Base-by-base conservation (phyloP, 2,797 vertebrate species). In the Betta splendens region DNA sequence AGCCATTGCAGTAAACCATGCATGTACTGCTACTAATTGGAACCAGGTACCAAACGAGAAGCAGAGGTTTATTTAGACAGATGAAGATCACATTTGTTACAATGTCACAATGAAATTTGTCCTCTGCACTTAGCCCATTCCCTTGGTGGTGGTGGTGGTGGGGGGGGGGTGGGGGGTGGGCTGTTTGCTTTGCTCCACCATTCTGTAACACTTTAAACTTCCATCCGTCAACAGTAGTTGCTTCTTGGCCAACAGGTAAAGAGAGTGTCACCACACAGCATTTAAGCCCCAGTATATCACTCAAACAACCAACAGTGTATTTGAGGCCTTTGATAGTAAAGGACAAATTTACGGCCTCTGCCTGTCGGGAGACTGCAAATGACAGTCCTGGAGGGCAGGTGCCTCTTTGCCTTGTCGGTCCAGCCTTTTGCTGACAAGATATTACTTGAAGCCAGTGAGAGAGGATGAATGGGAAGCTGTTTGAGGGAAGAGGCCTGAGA, bases 341-440 rank as follows among this genome's bases (percentile, higher is more conserved):
- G 49, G 62, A 65, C n/a, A 85, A 79, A 87, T 89, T 86, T 88
- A 89, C 75, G 75, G 75, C 73, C 23, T 39, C 40, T 73, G 77
- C 70, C 79, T 85, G 85, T 77, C 71, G 81, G 63, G 65, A 61
- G 58, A 83, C 53, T 72, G 74, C 72, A 88, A 87, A 90, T 88
- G 82, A 83, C 20, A 85, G 79, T 51, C 61, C 31, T 53, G 68
- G 72, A 72, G 91, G 90, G 86, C 85, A 91, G 84, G 83, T 83
- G 69, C 70, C 80, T 88, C 83, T 88, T 83, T 74, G 79, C 73
- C 79, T 71, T 83, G 84, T 89, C 48, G 77, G 81, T 72, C 88
- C 88, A 64, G 81, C 88, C 83, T 79, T 56, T 73, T 62, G 64
- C 76, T 89, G 88, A 91, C 90, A 91, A 91, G 89, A 92, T 77